Base-by-base conservation (phyloP, 2,113 vertebrate genomes). In the Aegithalos caudatus region DNA sequence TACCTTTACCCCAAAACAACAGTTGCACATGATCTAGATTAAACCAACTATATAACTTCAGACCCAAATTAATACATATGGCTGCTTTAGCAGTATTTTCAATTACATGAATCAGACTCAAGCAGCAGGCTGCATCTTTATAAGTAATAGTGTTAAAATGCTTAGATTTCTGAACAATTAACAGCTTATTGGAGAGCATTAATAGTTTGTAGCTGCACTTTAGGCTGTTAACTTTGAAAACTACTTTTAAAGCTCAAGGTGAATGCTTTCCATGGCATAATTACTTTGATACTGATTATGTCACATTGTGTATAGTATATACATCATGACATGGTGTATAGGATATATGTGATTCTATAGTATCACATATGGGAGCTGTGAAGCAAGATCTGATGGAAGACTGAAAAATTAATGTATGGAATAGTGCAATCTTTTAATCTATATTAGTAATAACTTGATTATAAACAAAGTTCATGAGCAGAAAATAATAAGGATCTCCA, bases 221-320 rank as follows among this genome's bases (percentile, higher is more conserved):
- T 64, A 78, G 54, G 51, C 12, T 84, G 14, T 81, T 92, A 71
- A 86, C 44, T 94, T 95, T 90, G 37, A 94, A 97, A 95, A 81
- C 81, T 4, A 90, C 38, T 20, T 73, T 95, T 94, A 37, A 87
- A 78, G 13, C 12, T 86, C 58, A 48, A 61, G 58, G 28, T 58
- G 71, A 94, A 84, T 94, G 42, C 88, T 85, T 86, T 90, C 11
- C 51, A 22, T 27, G 12, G 23, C 12, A 70, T 80, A 81, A 58
- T 35, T 76, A 19, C 13, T 78, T 82, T 93, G 71, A 81, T 87
- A 83, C 15, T 65, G 50, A 45, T 76, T 51, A 19, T 51, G 14
- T 69, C 48, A 92, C 13, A 50, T 90, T 89, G 47, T 95, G 29
- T 71, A 93, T 47, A 47, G 20, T 47, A 11, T 47, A 45, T 21